Base-by-base conservation (phyloP, 2,113 vertebrate species). In the Osmerus eperlanus region DNA sequence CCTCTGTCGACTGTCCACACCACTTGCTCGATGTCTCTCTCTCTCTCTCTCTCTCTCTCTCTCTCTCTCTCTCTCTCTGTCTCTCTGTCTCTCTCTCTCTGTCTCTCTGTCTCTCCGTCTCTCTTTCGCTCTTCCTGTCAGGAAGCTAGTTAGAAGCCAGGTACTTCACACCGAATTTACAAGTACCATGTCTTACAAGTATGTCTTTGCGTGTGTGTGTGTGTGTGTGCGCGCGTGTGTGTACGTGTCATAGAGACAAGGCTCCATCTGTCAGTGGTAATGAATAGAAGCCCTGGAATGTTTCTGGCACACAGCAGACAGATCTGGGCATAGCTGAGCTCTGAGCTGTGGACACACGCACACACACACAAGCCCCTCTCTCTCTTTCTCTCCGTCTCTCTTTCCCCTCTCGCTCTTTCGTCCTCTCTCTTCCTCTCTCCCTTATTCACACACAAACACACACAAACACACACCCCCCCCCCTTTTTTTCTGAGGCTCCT, bases 201-300 rank as follows among this genome's bases (percentile, higher is more conserved):
- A 19, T 29, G 53, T 58, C 13, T 21, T 18, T 28, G 6, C 62
- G 59, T 71, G 19, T 71, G 58, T 29, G 12, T 62, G 41, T 71
- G 60, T 71, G 47, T 71, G 59, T 62, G 59, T 68, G 66, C 19
- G 56, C 19, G 52, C 53, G 47, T 21, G 47, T 60, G 13, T 61
- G 67, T 68, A 51, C 28, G 70, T 74, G 56, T 61, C 2, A 55
- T 55, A 12, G 73, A 63, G 55, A 75, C 56, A 21, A 21, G 67
- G 62, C 64, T 67, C 19, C 51, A 19, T 79, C 23, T 65, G 60
- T 72, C 67, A 62, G 76, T 58, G 67, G 83, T 83, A 78, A 83
- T 81, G 72, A 83, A 81, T 74, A 67, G 73, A 82, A 81, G 76
- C 63, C 4, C 18, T 77, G 77, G 79, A 78, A 84, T 84, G 79